Conservation (phyloP, 2,797 vertebrate genomes). For the Chelmon rostratus region DNA sequence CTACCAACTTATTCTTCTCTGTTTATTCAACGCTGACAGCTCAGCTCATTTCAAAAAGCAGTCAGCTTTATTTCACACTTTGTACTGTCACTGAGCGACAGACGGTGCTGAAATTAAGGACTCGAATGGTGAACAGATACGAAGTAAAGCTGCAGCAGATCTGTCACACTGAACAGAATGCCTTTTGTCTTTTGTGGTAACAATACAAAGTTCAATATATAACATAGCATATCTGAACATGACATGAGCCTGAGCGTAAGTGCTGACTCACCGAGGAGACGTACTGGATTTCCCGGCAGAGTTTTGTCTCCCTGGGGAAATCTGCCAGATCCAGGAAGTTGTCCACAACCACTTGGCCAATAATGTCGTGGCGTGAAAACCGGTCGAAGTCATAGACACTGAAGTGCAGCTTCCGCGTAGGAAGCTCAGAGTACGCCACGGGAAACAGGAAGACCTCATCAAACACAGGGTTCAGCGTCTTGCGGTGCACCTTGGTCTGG, state of each 20-base stretch:
- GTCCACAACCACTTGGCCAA: conserved; percentile 98
- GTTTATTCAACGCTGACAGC: conserved; percentile 34
- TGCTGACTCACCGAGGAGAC: conserved; percentile 94
- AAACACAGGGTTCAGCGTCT: conserved; percentile 97
- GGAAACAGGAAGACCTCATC: conserved; percentile 99
- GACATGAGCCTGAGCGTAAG: conserved; percentile 11
- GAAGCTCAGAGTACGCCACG: conserved; percentile 96
- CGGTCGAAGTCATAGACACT: conserved; percentile 99
- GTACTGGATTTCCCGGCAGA: conserved; percentile 96
- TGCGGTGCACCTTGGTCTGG: conserved; percentile 99
- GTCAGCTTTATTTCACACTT: conserved; percentile 16
- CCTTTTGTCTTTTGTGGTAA: neutral
- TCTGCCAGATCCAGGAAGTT: conserved; percentile 99
- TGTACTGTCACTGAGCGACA: conserved; percentile 15
- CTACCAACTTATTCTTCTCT: conserved; percentile 11
- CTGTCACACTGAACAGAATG: conserved; percentile 23
- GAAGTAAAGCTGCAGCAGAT: conserved; percentile 7
- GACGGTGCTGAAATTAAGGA: conserved; percentile 7
- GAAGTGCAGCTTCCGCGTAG: conserved; percentile 96
- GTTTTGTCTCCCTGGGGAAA: conserved; percentile 97
- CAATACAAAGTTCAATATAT: conserved; percentile 8
- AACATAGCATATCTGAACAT: conserved; percentile 18
- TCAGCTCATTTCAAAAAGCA: conserved; percentile 9
- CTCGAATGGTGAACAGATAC: conserved; percentile 14
- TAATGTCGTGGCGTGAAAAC: conserved; percentile 98